These are phyloP conservation scores for Saccostrea glomerata DNA, from an alignment of 1,140 invertebrate genomes.

Conservation along the genomic window DNA sequence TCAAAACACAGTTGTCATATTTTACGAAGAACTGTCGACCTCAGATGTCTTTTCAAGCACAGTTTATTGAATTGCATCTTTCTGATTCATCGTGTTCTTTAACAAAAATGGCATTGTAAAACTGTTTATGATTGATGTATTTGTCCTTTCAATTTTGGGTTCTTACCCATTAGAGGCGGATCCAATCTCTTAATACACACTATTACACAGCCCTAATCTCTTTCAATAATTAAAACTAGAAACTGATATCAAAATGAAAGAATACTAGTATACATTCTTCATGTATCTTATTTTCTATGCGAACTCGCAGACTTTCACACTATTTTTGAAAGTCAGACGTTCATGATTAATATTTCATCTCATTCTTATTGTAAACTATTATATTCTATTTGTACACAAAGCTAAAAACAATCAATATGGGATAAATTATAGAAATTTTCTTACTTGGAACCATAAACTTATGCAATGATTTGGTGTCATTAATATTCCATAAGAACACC, in stretches of 20 bases:
- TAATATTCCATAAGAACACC: neutral
- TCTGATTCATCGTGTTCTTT: neutral
- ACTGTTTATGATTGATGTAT: neutral
- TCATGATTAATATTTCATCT: too few relatives aligned
- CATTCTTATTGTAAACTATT: too few relatives aligned
- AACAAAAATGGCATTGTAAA: neutral
- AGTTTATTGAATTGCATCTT: neutral
- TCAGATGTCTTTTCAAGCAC: neutral
- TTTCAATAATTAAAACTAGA: too few relatives aligned
- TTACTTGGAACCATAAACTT: neutral
- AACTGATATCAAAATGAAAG: too few relatives aligned
- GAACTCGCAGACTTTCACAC: too few relatives aligned
- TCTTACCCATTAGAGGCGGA: neutral
- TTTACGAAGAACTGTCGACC: neutral
- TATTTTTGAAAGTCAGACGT: too few relatives aligned
- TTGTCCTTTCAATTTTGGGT: neutral
- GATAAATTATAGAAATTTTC: neutral
- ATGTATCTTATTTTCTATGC: too few relatives aligned
- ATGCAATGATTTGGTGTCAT: neutral
- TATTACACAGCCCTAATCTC: too few relatives aligned
- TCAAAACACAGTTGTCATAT: neutral
- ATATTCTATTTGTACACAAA: neutral
- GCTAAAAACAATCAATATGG: neutral
- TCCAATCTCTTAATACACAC: too few relatives aligned
- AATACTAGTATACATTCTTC: too few relatives aligned